Percentiles rank a stretch among this genome's conserved stretches.
Conservation (phyloP, 2,888 invertebrate genomes). For the Phragmatobia fuliginosa region DNA sequence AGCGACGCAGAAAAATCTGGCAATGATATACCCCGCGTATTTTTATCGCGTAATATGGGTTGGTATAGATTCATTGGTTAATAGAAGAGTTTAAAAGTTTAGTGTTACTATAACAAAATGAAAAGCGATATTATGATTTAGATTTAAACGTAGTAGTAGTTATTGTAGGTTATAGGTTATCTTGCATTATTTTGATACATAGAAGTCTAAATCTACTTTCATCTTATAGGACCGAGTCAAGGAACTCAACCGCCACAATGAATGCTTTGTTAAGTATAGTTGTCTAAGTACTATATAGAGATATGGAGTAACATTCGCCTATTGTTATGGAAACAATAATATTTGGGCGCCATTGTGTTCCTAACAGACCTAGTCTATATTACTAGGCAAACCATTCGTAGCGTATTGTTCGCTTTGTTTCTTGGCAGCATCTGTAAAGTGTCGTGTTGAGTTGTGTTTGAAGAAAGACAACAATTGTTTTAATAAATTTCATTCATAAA, state of each 20-base stretch:
- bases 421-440: neutral
- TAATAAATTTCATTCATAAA: no score
- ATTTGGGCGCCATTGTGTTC: conserved; percentile 61
- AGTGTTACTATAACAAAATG: no score
- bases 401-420: neutral
- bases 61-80: no score
- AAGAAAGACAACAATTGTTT: no score
- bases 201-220: neutral
- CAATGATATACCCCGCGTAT: no score
- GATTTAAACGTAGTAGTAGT: neutral
- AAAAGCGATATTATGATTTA: neutral
- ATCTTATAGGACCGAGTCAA: neutral
- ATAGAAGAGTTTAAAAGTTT: no score
- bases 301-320: conserved; percentile 25
- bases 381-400: conserved; percentile 11
- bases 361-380: conserved; percentile 30
- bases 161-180: neutral
- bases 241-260: conserved; percentile 21
- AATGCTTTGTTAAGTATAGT: conserved; percentile 23
- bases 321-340: conserved; percentile 65
- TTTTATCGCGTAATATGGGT: no score
- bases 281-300: conserved; percentile 15
- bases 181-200: neutral
- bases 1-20: no score
- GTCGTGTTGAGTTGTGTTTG: no score